A percentile compares a stretch with the other conserved stretches of the same genome.
These are phyloP conservation scores for Salminus brasiliensis DNA, from an alignment of 2,113 vertebrate species.

Conservation along the genomic window DNA sequence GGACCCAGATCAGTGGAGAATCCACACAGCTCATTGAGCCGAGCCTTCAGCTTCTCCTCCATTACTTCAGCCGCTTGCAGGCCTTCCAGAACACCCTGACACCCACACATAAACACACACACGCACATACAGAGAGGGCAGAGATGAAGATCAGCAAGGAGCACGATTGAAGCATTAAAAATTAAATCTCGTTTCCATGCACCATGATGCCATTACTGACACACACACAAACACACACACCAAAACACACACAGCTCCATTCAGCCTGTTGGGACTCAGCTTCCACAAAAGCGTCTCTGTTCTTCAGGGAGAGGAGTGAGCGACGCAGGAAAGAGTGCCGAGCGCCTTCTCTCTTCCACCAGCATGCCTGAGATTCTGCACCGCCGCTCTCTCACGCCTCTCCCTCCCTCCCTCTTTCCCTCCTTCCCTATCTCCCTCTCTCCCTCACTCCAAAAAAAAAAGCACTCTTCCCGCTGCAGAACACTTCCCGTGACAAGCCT, in stretches of 20 bases:
- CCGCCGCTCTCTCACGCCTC: constrained; percentile 66
- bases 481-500: constrained; percentile 26
- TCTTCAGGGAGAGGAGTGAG: constrained; percentile 55
- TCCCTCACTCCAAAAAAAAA: constrained; percentile 24
- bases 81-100: constrained; percentile 83
- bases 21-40: constrained; percentile 90
- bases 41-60: constrained; percentile 89
- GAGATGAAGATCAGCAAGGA: constrained; percentile 42
- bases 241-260: constrained; percentile 46
- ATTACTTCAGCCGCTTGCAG: constrained; percentile 86
- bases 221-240: constrained; percentile 43
- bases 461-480: constrained; percentile 45
- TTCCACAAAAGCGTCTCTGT: constrained; percentile 78
- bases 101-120: constrained; percentile 49
- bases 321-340: constrained; percentile 66
- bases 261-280: constrained; percentile 19
- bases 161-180: constrained; percentile 15
- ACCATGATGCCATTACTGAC: constrained; percentile 20
- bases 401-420: constrained; percentile 50
- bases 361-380: constrained; percentile 70
- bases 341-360: constrained; percentile 68
- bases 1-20: constrained; percentile 89
- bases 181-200: constrained; percentile 29
- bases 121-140: constrained; percentile 69
- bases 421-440: constrained; percentile 1